Percentiles rank a stretch among this genome's conserved stretches.
Conservation (phyloP, 2,113 vertebrate species). For the Sander lucioperca region DNA sequence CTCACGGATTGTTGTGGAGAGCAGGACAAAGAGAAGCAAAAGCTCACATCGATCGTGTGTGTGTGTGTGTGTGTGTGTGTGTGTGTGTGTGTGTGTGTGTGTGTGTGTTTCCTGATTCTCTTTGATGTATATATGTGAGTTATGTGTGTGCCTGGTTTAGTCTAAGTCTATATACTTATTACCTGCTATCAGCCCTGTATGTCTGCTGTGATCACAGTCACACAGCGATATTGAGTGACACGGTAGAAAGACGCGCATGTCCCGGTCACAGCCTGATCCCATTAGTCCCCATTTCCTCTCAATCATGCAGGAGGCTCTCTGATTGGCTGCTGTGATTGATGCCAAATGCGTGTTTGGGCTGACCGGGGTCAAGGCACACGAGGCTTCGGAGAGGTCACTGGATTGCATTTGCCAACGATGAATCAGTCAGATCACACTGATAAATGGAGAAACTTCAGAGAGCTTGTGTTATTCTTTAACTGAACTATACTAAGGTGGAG, state of each 20-base stretch:
- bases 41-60: too few relatives aligned
- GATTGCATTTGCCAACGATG: conserved; percentile 47
- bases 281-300: conserved; percentile 82
- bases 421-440: conserved; percentile 44
- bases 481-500: conserved; percentile 6
- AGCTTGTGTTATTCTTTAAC: conserved; percentile 15
- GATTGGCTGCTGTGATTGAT: conserved; percentile 79
- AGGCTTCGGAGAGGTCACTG: conserved; percentile 63
- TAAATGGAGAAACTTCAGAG: conserved; percentile 34
- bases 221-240: conserved; percentile 67
- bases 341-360: conserved; percentile 52
- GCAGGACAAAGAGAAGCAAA: background rate
- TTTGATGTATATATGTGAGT: conserved; percentile 49
- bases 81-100: too few relatives aligned
- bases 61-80: too few relatives aligned
- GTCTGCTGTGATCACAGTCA: conserved; percentile 65
- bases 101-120: conserved; percentile 40
- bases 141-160: conserved; percentile 53
- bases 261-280: conserved; percentile 78
- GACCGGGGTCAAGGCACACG: conserved; percentile 25
- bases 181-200: conserved; percentile 60
- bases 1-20: background rate
- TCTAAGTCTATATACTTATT: conserved; percentile 52
- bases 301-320: conserved; percentile 65
- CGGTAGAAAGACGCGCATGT: conserved; percentile 53